Evolutionary conservation across 2,888 invertebrate species (phyloP), one percentile per base, ranked within the genome.

Genomic region (Dioctria linearis): DNA sequence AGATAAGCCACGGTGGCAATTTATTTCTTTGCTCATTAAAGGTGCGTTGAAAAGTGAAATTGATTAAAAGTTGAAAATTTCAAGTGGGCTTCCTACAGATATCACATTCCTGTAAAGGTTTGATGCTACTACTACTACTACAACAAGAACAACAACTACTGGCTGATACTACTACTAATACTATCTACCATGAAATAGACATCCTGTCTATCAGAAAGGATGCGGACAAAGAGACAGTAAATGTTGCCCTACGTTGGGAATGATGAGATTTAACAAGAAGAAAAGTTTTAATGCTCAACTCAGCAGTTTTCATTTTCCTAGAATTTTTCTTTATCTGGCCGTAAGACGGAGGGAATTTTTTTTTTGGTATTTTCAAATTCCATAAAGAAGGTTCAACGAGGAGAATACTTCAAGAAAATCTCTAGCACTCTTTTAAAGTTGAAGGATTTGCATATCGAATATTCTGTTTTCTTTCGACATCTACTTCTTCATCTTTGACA

Each of bases 381-480:
- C 11, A 37, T 51, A 49, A 25, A 51, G 69, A 69, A 51, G 69
- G 49, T 39, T n/a, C 51, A 25, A 11, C 25, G 25, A 43, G 49
- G 54, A 69, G 51, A 37, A 69, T 69, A 69, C 69, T 69, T 69
- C 39, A 69, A 25, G 51, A 25, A 69, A 69, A 69, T 69, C 49
- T 69, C 49, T 49, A 69, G 69, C 51, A 69, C 69, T 69, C 69
- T 69, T 51, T 69, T 43, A 69, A 69, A 69, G 49, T 69, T 51
- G 25, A 39, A 49, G 69, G 51, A 69, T 69, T 69, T 69, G 69
- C 39, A 69, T 49, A 51, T 51, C 69, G 49, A 69, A 69, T 25
- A 25, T 25, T 25, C 25, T 25, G 25, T 25, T 25, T 25, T 25
- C 25, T 25, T 25, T 2, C 25, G 25, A 25, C 25, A 25, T 25